Base-by-base conservation (phyloP, 2,888 invertebrate species). In the Philopedon plagiatum region DNA sequence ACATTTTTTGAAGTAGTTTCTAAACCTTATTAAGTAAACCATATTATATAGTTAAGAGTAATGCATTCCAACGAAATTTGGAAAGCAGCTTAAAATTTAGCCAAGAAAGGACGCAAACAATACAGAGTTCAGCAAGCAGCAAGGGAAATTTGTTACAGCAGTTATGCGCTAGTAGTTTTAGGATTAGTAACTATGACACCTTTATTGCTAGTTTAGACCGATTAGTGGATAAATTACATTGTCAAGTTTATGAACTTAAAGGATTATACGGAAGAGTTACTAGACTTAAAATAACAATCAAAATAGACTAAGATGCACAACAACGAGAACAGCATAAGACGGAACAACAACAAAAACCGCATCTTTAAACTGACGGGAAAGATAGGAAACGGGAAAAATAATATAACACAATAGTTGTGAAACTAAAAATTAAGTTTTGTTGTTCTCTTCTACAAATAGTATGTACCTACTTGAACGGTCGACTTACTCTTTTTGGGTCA, bases 31-130 rank as follows among this genome's bases (percentile, higher is more conserved):
- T 87, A 94, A 76, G 94, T n/a, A n/a, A n/a, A n/a, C n/a, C n/a
- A n/a, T n/a, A n/a, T n/a, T n/a, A 93, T 0, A 94, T 94, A n/a
- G 0, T 83, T 94, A 32, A 94, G 93, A 77, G 94, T 95, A 0
- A 93, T 94, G 82, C 95, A 94, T 0, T 85, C 94, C 61, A 94
- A 91, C 62, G 93, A 94, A 76, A 92, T 94, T 77, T 89, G 94
- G 83, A 91, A 91, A 86, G 90, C 92, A 1, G 94, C 94, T 8
- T 92, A 94, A 80, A 93, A 94, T 78, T 91, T 94, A 51, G 94
- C 94, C 0, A 93, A 93, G 81, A n/a, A n/a, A n/a, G n/a, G n/a
- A n/a, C n/a, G n/a, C n/a, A n/a, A n/a, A n/a, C n/a, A n/a, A n/a
- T n/a, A n/a, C n/a, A n/a, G n/a, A 49, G 18, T 23, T 13, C 58